Evolutionary conservation across 2,888 invertebrate species (phyloP).

Genomic region (Prenolepis imparis): DNA sequence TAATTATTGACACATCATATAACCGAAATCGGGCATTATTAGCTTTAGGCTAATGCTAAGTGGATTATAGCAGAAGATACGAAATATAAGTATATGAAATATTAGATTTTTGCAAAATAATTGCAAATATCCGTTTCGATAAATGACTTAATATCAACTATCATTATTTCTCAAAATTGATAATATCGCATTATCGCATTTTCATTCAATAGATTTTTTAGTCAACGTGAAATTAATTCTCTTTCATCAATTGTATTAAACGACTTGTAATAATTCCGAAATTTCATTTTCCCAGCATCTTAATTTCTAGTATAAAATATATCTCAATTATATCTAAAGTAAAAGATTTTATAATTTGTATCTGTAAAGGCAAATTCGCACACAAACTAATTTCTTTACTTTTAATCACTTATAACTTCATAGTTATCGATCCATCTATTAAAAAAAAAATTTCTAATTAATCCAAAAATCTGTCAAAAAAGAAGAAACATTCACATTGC

Average conservation of each 20-base stretch:
- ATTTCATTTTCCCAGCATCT: neutral
- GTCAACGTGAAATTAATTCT: neutral
- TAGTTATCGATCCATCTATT: neutral
- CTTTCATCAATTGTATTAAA: neutral
- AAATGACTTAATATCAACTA: neutral
- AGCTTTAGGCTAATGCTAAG: constrained; percentile 22
- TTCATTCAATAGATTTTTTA: neutral
- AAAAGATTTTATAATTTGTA: neutral
- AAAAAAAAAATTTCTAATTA: neutral
- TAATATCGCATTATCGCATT: neutral
- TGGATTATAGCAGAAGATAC: constrained; percentile 4
- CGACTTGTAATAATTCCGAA: neutral
- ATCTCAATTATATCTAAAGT: neutral
- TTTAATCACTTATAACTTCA: neutral
- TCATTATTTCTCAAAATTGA: constrained; percentile 5
- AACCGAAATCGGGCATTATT: neutral
- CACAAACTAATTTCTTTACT: neutral
- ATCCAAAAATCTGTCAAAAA: neutral
- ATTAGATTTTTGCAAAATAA: constrained; percentile 1
- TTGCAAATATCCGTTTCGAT: neutral
- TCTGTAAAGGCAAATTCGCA: neutral
- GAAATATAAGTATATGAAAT: neutral
- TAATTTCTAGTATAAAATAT: neutral
- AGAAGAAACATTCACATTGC: constrained; percentile 26
- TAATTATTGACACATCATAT: constrained; percentile 52